phyloP scores from a whole-genome alignment of 2,888 invertebrate genomes.

The Drosophila fungiperda region DNA sequence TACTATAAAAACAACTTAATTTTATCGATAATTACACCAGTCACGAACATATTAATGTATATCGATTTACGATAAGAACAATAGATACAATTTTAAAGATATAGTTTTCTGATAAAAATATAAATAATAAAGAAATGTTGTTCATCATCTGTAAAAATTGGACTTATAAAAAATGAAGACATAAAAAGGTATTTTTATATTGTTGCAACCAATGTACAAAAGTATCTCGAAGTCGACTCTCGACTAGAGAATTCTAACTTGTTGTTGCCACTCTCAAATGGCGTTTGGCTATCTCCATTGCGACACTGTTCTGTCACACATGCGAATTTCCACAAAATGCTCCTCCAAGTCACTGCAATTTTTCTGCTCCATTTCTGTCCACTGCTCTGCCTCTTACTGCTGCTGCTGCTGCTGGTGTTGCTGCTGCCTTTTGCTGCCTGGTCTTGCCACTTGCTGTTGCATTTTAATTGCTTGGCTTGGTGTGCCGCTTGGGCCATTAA shows the following conservation, averaged over 20 bases:
- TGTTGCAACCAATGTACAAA: not conserved
- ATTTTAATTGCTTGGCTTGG: constrained; percentile 77
- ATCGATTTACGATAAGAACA: not conserved
- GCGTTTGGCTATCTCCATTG: constrained; percentile 64
- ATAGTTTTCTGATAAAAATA: not conserved
- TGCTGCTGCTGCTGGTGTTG: constrained; percentile 17
- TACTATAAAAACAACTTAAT: not conserved
- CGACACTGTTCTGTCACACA: constrained; percentile 70
- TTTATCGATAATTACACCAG: not conserved
- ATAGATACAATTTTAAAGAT: not conserved
- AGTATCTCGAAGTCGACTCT: not conserved
- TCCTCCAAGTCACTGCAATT: constrained; percentile 76
- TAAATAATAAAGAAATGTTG: no score
- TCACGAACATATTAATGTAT: not conserved
- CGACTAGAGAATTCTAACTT: not conserved
- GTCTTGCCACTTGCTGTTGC: constrained; percentile 53
- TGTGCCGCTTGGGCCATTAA: constrained; percentile 75
- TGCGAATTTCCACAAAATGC: constrained; percentile 72
- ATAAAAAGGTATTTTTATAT: not conserved
- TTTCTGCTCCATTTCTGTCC: constrained; percentile 79
- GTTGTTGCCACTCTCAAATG: constrained; percentile 57
- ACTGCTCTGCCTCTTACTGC: constrained; percentile 10
- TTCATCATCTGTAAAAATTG: not conserved
- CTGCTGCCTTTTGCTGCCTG: constrained; percentile 15
- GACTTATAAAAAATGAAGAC: no score